A percentile compares a stretch with the other conserved stretches of the same genome.
phyloP scores from a whole-genome alignment of 2,888 invertebrate species.

The Oasisia sp. region DNA sequence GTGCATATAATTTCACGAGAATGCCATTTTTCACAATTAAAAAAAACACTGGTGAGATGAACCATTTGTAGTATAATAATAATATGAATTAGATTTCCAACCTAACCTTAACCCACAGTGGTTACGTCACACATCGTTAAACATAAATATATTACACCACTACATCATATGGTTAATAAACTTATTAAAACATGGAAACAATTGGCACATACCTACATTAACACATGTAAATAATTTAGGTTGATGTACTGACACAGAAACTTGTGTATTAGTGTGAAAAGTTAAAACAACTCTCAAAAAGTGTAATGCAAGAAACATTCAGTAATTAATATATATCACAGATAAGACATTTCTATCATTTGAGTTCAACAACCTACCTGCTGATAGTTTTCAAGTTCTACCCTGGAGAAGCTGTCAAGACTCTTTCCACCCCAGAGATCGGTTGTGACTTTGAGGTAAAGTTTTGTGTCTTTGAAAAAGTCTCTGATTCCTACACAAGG shows the following conservation, averaged over 20 bases:
- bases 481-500: constrained; percentile 42
- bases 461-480: constrained; percentile 44
- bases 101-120: no score
- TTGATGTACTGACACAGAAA: no score
- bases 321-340: not conserved
- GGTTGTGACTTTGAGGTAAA: constrained; percentile 42
- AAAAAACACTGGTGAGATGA: no score
- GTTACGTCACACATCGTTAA: no score
- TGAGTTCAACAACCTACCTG: constrained; percentile 39
- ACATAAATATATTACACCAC: no score
- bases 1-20: not conserved
- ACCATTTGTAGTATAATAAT: no score
- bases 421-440: constrained; percentile 45
- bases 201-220: not conserved
- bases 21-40: not conserved
- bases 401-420: constrained; percentile 42
- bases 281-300: no score
- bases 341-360: not conserved
- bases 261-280: no score
- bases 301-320: not conserved
- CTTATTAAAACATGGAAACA: not conserved
- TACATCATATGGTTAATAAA: not conserved
- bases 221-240: no score
- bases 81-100: no score
- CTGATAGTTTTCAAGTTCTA: constrained; percentile 47